A percentile compares a stretch with the other conserved stretches of the same genome.
These are phyloP conservation scores for Archips crataeganus DNA, from an alignment of 2,888 invertebrate genomes.

Conservation along the genomic window DNA sequence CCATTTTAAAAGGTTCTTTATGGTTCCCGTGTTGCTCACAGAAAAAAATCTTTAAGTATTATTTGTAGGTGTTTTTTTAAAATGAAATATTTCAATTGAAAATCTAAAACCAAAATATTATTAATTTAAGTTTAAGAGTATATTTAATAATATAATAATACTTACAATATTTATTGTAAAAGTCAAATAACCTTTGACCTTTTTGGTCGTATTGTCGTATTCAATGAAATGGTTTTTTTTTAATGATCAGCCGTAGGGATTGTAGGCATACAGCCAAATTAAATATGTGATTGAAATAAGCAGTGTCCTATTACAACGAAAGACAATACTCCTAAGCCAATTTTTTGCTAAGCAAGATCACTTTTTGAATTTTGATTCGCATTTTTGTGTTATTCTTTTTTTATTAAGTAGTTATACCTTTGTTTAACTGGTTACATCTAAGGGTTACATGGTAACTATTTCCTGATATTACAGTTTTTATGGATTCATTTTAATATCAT, in stretches of 20 bases:
- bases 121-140: no score
- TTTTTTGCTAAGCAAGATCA: not conserved
- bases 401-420: no score
- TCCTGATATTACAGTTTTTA: no score
- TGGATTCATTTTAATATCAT: no score
- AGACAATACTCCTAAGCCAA: not conserved
- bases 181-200: not conserved
- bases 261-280: not conserved
- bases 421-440: not conserved
- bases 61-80: not conserved
- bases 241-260: not conserved
- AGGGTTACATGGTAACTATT: no score
- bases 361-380: not conserved
- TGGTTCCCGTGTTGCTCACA: not conserved
- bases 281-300: not conserved
- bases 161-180: not conserved
- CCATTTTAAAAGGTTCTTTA: constrained; percentile 36
- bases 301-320: not conserved
- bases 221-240: not conserved
- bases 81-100: not conserved
- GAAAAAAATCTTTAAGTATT: not conserved
- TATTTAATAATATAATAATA: no score
- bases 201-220: no score
- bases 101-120: not conserved
- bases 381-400: not conserved